Conservation (phyloP, 2,797 vertebrate genomes). For the Hoplostethus atlanticus region DNA sequence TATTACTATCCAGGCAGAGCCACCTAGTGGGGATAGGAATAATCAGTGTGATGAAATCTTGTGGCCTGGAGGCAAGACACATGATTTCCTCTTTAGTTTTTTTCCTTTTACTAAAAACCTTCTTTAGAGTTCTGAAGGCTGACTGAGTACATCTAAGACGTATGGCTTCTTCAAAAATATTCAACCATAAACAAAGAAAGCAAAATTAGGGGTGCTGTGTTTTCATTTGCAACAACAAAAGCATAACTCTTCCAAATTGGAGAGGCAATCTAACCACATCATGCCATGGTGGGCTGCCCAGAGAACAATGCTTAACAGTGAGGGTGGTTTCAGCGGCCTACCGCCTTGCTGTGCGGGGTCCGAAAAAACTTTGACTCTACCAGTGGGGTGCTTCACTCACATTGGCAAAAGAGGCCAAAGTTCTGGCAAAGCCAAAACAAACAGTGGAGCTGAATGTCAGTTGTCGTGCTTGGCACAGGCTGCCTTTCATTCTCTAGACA, state of each 20-base stretch:
- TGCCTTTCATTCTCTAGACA: not conserved
- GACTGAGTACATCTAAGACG: not conserved
- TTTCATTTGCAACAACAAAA: not conserved
- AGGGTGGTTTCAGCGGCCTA: not conserved
- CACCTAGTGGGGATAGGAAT: slow-evolving; percentile 6
- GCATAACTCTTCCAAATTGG: not conserved
- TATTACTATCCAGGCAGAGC: not conserved
- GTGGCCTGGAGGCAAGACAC: not conserved
- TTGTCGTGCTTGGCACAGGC: slow-evolving; percentile 4
- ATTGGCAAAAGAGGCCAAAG: slow-evolving; percentile 9
- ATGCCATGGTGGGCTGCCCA: not conserved
- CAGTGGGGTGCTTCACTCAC: slow-evolving; percentile 1
- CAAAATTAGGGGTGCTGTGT: not conserved
- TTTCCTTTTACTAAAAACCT: not conserved
- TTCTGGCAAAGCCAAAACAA: slow-evolving; percentile 39
- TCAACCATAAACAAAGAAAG: not conserved
- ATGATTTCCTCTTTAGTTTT: not conserved
- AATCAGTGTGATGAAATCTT: not conserved
- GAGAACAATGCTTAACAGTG: slow-evolving; percentile 10
- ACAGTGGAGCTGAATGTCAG: slow-evolving; percentile 11
- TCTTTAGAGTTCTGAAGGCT: not conserved
- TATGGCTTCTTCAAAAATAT: not conserved
- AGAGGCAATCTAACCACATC: slow-evolving; percentile 6
- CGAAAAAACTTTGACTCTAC: not conserved
- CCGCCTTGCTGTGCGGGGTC: not conserved